Evolutionary conservation across 2,113 vertebrate genomes (phyloP), one percentile per base, ranked within the genome.

Genomic region (Mugil cephalus): DNA sequence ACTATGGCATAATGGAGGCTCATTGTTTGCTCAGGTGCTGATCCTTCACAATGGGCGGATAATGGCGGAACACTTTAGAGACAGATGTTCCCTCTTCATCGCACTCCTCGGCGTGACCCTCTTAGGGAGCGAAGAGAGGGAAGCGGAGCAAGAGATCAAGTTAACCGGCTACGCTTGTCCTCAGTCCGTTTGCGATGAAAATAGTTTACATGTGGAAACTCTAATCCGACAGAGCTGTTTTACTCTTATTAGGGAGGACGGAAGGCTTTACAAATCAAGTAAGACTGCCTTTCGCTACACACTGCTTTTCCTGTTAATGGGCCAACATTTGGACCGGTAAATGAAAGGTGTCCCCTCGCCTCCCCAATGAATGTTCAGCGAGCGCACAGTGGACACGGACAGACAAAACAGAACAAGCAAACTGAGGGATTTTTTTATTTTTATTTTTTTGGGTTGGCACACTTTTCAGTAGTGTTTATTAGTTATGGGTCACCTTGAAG

Each of bases 21-120:
- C 89, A 91, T 88, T 93, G 92, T 94, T 93, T 93, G 89, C 90
- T 92, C 91, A 93, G 93, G 91, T 93, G 90, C 82, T 13, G 60
- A 61, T 80, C 73, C 77, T 76, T 80, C 74, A 88, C 84, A 84
- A 88, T 90, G 71, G 82, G 73, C 46, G 59, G 75, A 91, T 91
- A 91, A 93, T 92, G 77, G 89, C 86, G 80, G 48, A 85, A 88
- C 85, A 83, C 90, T 91, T 92, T 84, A 83, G 79, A 91, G 85
- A 85, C 93, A 94, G 93, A 93, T 92, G 93, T 93, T 93, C 78
- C 76, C 89, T 87, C 89, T 92, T 92, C 77, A 90, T 85, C 85
- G 65, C 80, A 80, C 86, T 89, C 61, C 83, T 90, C 71, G 62
- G 69, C 84, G 73, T 85, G 87, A 90, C 85, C 86, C 87, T 92